A percentile compares a stretch with the other conserved stretches of the same genome.
Conservation (phyloP, 2,797 vertebrate species). For the Labeo calbasu region DNA sequence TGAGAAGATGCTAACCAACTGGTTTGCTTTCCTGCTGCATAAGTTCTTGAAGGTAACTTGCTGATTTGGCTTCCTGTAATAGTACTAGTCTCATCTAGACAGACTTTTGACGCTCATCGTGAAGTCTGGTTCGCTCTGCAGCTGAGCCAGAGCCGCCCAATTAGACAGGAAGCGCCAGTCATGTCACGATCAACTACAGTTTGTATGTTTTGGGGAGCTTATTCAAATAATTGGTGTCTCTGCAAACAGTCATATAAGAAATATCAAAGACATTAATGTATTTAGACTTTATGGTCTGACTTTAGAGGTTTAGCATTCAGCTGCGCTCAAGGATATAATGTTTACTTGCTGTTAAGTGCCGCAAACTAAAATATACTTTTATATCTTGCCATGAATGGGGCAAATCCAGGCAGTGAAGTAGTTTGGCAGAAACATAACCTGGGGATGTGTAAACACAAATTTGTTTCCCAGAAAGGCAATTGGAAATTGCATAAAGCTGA, state of each 20-base stretch:
- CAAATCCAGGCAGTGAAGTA: neutral
- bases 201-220: neutral
- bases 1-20: slow-evolving; percentile 98
- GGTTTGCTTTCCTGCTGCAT: slow-evolving; percentile 97
- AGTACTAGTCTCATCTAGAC: neutral
- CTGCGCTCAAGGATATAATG: neutral
- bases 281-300: neutral
- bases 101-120: neutral
- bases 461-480: no score
- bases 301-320: slow-evolving; percentile 6
- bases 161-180: slow-evolving; percentile 5
- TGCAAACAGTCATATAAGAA: neutral
- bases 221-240: slow-evolving; percentile 25
- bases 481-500: no score
- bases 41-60: slow-evolving; percentile 88
- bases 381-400: neutral
- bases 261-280: slow-evolving; percentile 7
- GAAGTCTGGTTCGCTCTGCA: slow-evolving; percentile 19
- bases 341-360: neutral
- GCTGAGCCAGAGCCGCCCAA: neutral
- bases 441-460: neutral
- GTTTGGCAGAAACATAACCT: neutral
- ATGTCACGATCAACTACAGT: neutral
- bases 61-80: neutral
- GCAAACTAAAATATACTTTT: neutral